Conservation (phyloP, 2,113 vertebrate genomes). For the Hiodon alosoides region DNA sequence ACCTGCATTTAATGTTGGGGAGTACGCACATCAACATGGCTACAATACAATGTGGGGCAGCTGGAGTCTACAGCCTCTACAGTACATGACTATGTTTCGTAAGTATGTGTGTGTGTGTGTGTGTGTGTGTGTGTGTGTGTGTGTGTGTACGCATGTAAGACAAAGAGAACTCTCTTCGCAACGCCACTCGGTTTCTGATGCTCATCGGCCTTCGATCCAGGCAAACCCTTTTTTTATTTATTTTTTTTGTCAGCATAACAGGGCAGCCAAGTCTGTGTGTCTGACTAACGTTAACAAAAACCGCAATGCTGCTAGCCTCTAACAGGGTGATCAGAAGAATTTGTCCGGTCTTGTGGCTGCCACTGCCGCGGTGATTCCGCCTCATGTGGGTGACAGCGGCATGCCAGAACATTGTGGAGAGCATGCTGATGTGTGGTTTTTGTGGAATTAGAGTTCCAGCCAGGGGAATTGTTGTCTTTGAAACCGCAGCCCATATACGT, state of each 20-base stretch:
- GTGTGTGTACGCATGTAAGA: background rate
- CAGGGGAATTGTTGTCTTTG: conserved; percentile 12
- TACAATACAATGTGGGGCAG: conserved; percentile 61
- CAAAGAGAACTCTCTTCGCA: background rate
- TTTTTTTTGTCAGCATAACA: background rate
- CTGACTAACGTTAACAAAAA: background rate
- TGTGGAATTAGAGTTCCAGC: conserved; percentile 5
- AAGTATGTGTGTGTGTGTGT: conserved; percentile 33
- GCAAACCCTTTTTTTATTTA: background rate
- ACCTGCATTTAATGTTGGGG: conserved; percentile 56
- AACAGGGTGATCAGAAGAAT: background rate
- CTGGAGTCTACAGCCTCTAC: conserved; percentile 57
- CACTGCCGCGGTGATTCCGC: background rate
- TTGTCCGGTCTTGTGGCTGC: background rate
- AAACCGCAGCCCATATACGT: background rate
- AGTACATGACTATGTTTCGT: conserved; percentile 70
- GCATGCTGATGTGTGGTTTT: background rate
- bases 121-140: background rate
- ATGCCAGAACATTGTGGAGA: background rate
- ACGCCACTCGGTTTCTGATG: background rate
- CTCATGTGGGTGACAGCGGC: background rate
- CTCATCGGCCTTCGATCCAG: background rate
- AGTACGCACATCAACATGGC: conserved; percentile 46
- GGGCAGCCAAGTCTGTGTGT: background rate
- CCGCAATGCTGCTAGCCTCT: background rate